phyloP scores from a whole-genome alignment of 1,140 invertebrate genomes.

The Conus ventricosus region DNA sequence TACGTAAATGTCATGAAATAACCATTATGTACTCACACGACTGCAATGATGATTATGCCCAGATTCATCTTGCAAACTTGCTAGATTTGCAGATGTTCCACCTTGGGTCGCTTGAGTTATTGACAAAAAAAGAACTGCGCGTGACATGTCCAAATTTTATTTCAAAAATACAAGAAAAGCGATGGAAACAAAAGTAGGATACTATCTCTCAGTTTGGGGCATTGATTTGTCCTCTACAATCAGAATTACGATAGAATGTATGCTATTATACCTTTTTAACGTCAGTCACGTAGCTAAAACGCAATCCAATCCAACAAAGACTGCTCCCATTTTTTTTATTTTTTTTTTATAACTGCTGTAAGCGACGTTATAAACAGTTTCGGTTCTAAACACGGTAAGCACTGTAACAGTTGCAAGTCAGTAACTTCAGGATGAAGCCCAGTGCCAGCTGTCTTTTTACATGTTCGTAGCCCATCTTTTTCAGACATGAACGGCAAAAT shows the following conservation, averaged over 20 bases:
- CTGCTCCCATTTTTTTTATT: not conserved
- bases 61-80: not conserved
- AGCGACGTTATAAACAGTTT: not conserved
- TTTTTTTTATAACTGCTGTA: not conserved
- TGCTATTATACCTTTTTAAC: too few species aligned
- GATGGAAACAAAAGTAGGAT: too few species aligned
- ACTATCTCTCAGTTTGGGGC: too few species aligned
- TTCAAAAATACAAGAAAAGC: too few species aligned
- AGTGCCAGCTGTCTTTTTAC: not conserved
- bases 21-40: not conserved
- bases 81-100: not conserved
- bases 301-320: not conserved
- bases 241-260: too few species aligned
- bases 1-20: too few species aligned
- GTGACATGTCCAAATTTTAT: too few species aligned
- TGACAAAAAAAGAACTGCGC: not conserved
- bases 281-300: not conserved
- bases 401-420: not conserved
- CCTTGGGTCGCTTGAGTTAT: not conserved
- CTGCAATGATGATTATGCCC: not conserved
- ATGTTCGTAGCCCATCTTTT: not conserved
- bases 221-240: too few species aligned
- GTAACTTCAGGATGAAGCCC: not conserved
- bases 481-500: slow-evolving; percentile 26
- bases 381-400: not conserved